Evolutionary conservation across 2,797 vertebrate genomes (phyloP).

Genomic region (Denticeps clupeoides): DNA sequence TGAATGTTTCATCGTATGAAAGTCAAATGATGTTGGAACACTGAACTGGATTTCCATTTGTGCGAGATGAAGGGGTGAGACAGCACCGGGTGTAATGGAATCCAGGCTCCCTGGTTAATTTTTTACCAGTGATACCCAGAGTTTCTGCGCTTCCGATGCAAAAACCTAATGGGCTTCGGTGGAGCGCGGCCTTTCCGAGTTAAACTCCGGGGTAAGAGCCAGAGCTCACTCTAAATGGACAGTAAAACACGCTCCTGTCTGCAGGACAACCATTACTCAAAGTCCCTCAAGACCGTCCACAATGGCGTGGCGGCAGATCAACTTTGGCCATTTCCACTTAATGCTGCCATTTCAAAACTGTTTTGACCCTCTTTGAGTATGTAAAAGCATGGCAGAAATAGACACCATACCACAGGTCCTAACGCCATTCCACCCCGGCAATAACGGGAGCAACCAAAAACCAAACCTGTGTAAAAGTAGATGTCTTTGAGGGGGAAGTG

Average conservation of each 20-base stretch:
- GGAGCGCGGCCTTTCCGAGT: constrained; percentile 56
- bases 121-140: constrained; percentile 68
- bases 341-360: constrained; percentile 12
- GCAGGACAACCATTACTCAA: constrained; percentile 36
- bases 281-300: constrained; percentile 11
- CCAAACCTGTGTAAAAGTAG: too few relatives aligned
- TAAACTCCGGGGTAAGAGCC: constrained; percentile 40
- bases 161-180: constrained; percentile 47
- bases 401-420: not conserved
- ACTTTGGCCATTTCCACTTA: constrained; percentile 29
- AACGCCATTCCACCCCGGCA: not conserved
- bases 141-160: constrained; percentile 42
- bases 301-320: constrained; percentile 1
- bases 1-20: constrained; percentile 85
- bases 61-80: constrained; percentile 69
- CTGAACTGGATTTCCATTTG: constrained; percentile 82
- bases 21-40: constrained; percentile 90
- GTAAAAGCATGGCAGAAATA: constrained; percentile 14
- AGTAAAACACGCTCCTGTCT: constrained; percentile 42
- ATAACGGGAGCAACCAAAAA: too few relatives aligned
- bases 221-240: constrained; percentile 45
- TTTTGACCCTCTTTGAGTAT: constrained; percentile 7
- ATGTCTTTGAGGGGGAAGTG: too few relatives aligned
- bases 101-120: constrained; percentile 68
- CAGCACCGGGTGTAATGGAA: constrained; percentile 67